Base-by-base conservation (phyloP, 2,888 invertebrate species). In the Eulithis testata region DNA sequence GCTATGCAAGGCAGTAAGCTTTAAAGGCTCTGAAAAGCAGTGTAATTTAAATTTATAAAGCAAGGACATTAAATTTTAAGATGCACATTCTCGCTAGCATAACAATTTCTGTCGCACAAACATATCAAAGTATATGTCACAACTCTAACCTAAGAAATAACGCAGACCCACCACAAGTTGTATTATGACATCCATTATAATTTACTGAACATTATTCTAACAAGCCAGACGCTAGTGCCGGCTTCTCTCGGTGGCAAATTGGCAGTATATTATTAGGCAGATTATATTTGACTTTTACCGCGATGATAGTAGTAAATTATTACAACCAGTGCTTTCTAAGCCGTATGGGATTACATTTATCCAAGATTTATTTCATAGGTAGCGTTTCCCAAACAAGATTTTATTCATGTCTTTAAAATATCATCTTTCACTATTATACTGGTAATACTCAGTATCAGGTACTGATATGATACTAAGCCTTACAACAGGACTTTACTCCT, bases 221-320 rank as follows among this genome's bases (percentile, higher is more conserved):
- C 27, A 57, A 49, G 14, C 44, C 8, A 47, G 47, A 57, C 47
- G 55, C 27, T 7, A 3, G 31, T 31, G 31, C 6, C 31, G 31
- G 31, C 31, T 31, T 31, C 31, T 31, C 27, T 36, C 47, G n/a
- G 47, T 36, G 36, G 56, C 45, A 31, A 56, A 56, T 12, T 36
- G 45, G 56, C 56, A 47, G 12, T 56, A 56, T 56, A n/a, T 45
- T 56, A 36, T 14, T 27, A 14, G 31, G 12, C 9, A 45, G 36
- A 56, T 56, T 56, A 56, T 57, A 49, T 36, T 49, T 57, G 57
- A 57, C 56, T 47, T 56, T 47, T 36, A 57, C 14, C 37, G 1
- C 36, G 43, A 49, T 14, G 45, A 45, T n/a, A 27, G 27, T 31
- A 11, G 14, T 44, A 43, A 44, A 54, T 54, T 54, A 40, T 43